A percentile compares a stretch with the other conserved stretches of the same genome.
Evolutionary conservation across 1,140 invertebrate species (phyloP).

Genomic region (Ceratosolen fusciceps): DNA sequence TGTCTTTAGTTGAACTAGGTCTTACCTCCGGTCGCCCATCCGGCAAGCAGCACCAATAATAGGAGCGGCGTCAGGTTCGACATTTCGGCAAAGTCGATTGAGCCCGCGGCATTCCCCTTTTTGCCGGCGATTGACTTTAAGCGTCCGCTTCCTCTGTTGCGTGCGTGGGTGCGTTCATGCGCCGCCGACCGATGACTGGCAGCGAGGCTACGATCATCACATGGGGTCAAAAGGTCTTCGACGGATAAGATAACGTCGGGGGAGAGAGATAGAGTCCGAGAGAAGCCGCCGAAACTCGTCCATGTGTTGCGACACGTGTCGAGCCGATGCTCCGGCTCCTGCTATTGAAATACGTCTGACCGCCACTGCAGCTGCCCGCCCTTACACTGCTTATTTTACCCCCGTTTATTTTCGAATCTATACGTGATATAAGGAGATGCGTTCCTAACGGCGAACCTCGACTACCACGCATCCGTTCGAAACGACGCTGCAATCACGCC

Average conservation of each 20-base stretch:
- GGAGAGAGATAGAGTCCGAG: not conserved
- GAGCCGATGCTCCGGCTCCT: not conserved
- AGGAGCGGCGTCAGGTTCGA: not conserved
- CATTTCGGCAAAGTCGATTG: not conserved
- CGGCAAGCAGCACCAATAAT: not conserved
- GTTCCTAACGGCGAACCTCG: not conserved
- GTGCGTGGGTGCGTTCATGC: not conserved
- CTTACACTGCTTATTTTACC: not conserved
- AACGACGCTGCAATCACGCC: not conserved
- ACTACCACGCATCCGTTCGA: not conserved
- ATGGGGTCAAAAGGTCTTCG: slow-evolving; percentile 31
- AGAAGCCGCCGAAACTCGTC: not conserved
- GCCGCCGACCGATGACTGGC: not conserved
- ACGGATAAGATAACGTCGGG: slow-evolving; percentile 30
- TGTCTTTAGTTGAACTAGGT: too few species aligned
- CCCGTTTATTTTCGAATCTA: not conserved
- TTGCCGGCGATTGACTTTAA: not conserved
- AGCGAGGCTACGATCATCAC: not conserved
- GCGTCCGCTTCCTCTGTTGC: slow-evolving; percentile 13
- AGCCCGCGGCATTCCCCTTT: not conserved
- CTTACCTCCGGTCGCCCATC: not conserved
- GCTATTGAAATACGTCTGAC: not conserved
- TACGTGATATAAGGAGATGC: not conserved
- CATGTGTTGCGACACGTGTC: not conserved
- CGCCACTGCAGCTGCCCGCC: not conserved